Conservation (phyloP, 2,797 vertebrate species). For the Prunella strophiata region DNA sequence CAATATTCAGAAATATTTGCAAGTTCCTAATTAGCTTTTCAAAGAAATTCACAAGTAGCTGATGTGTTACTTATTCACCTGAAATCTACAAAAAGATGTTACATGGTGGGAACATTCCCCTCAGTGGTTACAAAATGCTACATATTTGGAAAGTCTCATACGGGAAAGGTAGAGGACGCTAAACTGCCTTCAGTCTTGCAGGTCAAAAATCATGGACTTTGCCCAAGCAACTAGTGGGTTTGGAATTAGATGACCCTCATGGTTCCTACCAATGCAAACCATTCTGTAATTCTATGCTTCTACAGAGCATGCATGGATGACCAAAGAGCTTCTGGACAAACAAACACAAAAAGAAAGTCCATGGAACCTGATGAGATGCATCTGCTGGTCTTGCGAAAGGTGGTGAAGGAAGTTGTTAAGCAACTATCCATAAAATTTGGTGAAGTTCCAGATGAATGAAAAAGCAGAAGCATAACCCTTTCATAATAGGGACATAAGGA, state of each 20-base stretch:
- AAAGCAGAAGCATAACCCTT: neutral
- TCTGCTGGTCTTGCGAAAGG: neutral
- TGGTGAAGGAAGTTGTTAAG: neutral
- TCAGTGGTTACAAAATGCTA: neutral
- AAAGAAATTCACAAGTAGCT: neutral
- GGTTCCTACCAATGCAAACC: neutral
- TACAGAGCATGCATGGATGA: neutral
- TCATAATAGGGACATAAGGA: neutral
- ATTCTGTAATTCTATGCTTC: neutral
- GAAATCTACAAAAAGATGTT: neutral
- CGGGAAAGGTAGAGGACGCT: neutral
- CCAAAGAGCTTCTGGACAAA: neutral
- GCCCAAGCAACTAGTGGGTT: neutral
- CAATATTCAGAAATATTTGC: neutral
- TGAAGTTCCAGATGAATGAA: neutral
- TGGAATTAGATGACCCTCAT: neutral
- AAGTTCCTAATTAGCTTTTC: neutral
- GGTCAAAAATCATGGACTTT: neutral
- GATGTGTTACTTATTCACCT: neutral
- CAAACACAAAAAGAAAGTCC: neutral
- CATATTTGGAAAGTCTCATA: neutral
- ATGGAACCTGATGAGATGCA: neutral
- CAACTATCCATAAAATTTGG: neutral
- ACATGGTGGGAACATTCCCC: neutral
- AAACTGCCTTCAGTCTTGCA: neutral